A percentile compares a stretch with the other conserved stretches of the same genome.
Evolutionary conservation across 2,888 invertebrate genomes (phyloP).

Genomic region (Rhogogaster chlorosoma): DNA sequence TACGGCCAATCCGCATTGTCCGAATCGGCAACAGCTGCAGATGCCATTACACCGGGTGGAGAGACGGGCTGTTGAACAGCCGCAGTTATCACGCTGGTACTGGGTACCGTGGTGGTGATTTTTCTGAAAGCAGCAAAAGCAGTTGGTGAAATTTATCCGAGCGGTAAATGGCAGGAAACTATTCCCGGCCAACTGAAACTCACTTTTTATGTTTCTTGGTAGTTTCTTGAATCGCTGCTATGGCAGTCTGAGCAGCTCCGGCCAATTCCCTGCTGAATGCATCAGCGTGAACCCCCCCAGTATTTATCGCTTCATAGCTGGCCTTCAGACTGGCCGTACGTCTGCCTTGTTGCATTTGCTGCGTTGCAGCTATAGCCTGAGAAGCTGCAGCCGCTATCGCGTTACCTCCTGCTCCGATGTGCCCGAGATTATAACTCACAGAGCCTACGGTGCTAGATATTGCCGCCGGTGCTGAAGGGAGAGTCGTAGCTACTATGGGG

Average conservation of each 20-base stretch:
- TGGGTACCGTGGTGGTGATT: slow-evolving; percentile 72
- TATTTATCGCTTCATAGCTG: slow-evolving; percentile 93
- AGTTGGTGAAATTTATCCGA: background rate
- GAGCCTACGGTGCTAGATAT: slow-evolving; percentile 74
- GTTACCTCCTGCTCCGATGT: slow-evolving; percentile 91
- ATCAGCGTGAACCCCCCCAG: slow-evolving; percentile 83
- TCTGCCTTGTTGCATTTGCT: slow-evolving; percentile 96
- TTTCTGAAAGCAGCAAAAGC: slow-evolving; percentile 66
- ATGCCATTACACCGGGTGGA: slow-evolving; percentile 75
- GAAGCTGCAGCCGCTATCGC: slow-evolving; percentile 97
- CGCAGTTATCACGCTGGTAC: slow-evolving; percentile 71
- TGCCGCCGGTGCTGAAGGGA: slow-evolving; percentile 71
- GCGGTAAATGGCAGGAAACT: background rate
- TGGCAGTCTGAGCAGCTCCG: slow-evolving; percentile 86
- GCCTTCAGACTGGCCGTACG: slow-evolving; percentile 96
- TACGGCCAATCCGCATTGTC: slow-evolving; percentile 93
- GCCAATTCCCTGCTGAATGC: slow-evolving; percentile 86
- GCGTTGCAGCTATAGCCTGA: slow-evolving; percentile 97
- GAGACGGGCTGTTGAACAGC: slow-evolving; percentile 76
- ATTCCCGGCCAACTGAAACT: slow-evolving; percentile 37
- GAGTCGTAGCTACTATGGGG: slow-evolving; percentile 68
- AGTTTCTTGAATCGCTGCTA: slow-evolving; percentile 84
- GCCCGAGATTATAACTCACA: slow-evolving; percentile 86
- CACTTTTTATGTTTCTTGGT: slow-evolving; percentile 84
- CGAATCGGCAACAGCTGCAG: slow-evolving; percentile 80